Percentiles rank a stretch among this genome's conserved stretches.
Evolutionary conservation across 2,888 invertebrate species (phyloP).

Genomic region (Latrodectus elegans): DNA sequence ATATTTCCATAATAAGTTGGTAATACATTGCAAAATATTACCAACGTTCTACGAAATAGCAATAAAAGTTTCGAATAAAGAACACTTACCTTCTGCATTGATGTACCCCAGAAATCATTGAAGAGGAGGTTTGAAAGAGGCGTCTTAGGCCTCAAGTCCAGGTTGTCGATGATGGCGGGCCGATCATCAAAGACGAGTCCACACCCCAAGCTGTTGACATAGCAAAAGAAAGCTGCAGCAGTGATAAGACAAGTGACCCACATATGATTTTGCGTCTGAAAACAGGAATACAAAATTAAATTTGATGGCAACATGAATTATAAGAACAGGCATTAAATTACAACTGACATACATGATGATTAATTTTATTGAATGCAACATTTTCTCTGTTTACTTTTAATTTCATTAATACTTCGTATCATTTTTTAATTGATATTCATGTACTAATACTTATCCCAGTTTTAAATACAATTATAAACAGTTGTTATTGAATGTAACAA

Average conservation of each 20-base stretch:
- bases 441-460: too few species aligned
- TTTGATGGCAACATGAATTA: neutral
- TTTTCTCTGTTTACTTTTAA: too few species aligned
- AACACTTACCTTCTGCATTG: constrained; percentile 89
- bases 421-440: too few species aligned
- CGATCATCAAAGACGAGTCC: constrained; percentile 98
- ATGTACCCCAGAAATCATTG: constrained; percentile 99
- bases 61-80: too few species aligned
- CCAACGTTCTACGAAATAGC: too few species aligned
- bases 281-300: neutral
- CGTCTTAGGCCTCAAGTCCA: constrained; percentile 92
- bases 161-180: constrained; percentile 96
- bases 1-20: too few species aligned
- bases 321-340: neutral
- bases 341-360: neutral
- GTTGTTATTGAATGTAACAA: too few species aligned
- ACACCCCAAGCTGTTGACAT: constrained; percentile 93
- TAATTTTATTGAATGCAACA: neutral
- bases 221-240: constrained; percentile 74
- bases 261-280: neutral
- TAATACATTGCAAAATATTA: too few species aligned
- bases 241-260: constrained; percentile 54
- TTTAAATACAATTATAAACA: too few species aligned
- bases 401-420: too few species aligned
- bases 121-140: constrained; percentile 92